Evolutionary conservation across 2,888 invertebrate species (phyloP).

Genomic region (Volucella bombylans): DNA sequence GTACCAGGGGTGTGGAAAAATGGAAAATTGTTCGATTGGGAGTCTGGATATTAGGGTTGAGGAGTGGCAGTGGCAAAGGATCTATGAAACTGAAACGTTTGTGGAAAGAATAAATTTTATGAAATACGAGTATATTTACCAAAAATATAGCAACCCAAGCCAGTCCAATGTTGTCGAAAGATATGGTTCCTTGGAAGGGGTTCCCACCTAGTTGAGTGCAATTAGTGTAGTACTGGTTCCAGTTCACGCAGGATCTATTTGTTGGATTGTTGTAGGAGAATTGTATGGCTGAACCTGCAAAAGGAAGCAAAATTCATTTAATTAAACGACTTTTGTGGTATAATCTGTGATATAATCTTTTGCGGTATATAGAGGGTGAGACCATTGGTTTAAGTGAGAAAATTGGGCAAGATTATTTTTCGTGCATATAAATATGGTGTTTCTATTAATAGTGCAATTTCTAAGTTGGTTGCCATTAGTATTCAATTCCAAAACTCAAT

Average conservation of each 20-base stretch:
- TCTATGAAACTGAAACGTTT: not conserved
- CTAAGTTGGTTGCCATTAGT: too few relatives aligned
- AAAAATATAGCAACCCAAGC: constrained; percentile 99
- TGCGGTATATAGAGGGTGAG: not conserved
- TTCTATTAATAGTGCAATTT: not conserved
- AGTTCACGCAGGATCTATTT: constrained; percentile 94
- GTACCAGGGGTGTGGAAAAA: too few relatives aligned
- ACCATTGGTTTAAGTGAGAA: not conserved
- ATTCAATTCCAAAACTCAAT: too few relatives aligned
- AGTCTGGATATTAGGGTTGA: too few relatives aligned
- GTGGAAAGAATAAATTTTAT: constrained; percentile 6
- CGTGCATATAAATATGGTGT: not conserved
- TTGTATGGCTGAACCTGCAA: constrained; percentile 79
- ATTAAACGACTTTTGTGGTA: not conserved
- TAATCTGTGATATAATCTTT: too few relatives aligned
- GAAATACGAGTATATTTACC: constrained; percentile 88
- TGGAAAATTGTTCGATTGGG: not conserved
- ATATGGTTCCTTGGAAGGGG: constrained; percentile 99
- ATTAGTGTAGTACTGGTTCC: constrained; percentile 99
- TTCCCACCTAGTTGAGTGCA: constrained; percentile 96
- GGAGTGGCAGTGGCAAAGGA: not conserved
- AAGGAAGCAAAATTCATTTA: constrained; percentile 31
- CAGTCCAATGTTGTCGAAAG: constrained; percentile 99
- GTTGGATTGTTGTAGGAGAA: constrained; percentile 86
- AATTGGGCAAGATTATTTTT: too few relatives aligned